Evolutionary conservation across 2,113 vertebrate genomes (phyloP), one percentile per base, ranked within the genome.

Genomic region (Tachysurus vachellii): DNA sequence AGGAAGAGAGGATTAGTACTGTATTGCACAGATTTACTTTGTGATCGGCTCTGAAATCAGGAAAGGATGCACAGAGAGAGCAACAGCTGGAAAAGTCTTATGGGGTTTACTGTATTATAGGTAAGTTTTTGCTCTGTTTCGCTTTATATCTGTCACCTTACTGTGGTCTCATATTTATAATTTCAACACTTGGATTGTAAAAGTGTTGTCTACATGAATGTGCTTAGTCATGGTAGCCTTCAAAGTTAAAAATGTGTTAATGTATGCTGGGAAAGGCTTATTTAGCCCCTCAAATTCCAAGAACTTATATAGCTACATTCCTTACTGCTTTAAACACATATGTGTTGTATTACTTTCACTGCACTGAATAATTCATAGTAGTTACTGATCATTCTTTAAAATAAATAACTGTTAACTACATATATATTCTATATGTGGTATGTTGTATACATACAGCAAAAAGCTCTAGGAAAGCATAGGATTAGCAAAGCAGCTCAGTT

Each of bases 71-170:
- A 71, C 28, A 70, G 61, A 53, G 26, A 73, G 83, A 83, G 28
- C 19, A 87, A 42, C 44, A 42, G 23, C n/a, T 54, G n/a, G 76
- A 80, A 85, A 80, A 8, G 28, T 66, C 42, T 64, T 64, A 61
- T 83, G 68, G 73, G 23, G 42, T 13, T 23, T 7, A 61, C 54
- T 54, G 21, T 54, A n/a, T 17, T 86, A 17, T 89, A 90, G 89
- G 85, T 90, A 88, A 85, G 86, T 88, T 80, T 62, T n/a, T 47
- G 64, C 62, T 90, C 82, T 62, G 7, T 82, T 23, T 42, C 56
- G 86, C 13, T 73, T 21, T 70, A 61, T 28, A 36, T 73, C 47
- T 81, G 44, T 28, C 23, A 66, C 21, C 26, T 50, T 2, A 80
- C 8, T 70, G 4, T 73, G 47, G 16, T 50, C 44, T 31, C 50